A percentile compares a stretch with the other conserved stretches of the same genome.
phyloP scores from a whole-genome alignment of 1,140 invertebrate genomes.

The Reticulitermes speratus region DNA sequence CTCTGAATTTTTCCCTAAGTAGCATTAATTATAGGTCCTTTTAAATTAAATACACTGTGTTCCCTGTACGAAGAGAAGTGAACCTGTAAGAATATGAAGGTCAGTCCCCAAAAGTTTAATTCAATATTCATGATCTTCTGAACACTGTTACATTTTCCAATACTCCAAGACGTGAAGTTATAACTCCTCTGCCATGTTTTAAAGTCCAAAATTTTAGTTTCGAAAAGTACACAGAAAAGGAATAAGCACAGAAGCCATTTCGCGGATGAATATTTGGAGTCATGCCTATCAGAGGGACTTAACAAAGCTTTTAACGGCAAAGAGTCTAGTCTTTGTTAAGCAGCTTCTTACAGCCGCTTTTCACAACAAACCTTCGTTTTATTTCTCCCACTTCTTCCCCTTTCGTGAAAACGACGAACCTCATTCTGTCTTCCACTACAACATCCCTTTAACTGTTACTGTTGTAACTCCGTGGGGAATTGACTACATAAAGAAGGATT shows the following conservation, averaged over 20 bases:
- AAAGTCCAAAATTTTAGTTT: too few species aligned
- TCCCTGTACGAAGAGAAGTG: too few species aligned
- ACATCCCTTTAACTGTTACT: conserved; percentile 8
- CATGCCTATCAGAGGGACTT: neutral
- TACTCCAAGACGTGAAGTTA: too few species aligned
- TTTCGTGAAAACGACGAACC: neutral
- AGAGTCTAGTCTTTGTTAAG: neutral
- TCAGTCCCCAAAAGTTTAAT: too few species aligned
- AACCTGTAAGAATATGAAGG: too few species aligned
- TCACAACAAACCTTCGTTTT: neutral
- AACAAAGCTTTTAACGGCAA: neutral
- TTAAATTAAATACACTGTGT: too few species aligned
- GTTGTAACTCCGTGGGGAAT: neutral
- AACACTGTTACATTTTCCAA: too few species aligned
- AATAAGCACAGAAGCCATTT: neutral
- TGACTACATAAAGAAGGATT: conserved; percentile 13
- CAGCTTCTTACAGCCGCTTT: neutral
- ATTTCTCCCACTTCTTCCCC: neutral
- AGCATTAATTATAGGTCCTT: too few species aligned
- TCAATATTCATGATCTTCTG: too few species aligned
- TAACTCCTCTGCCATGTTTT: too few species aligned
- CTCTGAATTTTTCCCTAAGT: too few species aligned
- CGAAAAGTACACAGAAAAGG: neutral
- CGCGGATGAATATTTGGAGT: neutral
- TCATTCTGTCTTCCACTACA: neutral